Evolutionary conservation across 2,888 invertebrate species (phyloP), one percentile per base, ranked within the genome.

Genomic region (Furcula furcula): DNA sequence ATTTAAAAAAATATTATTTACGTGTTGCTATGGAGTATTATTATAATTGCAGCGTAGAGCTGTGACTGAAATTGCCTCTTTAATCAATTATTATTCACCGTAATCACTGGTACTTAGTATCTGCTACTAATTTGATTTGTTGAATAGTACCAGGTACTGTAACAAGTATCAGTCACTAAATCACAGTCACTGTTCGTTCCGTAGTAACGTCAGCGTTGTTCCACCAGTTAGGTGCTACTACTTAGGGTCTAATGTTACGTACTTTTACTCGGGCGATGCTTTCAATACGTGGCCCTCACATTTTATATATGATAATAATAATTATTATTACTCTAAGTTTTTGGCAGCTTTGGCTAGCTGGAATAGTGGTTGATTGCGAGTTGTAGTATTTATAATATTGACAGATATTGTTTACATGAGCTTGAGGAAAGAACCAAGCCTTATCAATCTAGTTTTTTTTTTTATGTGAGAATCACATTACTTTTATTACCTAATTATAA

Each of bases 181-280:
- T 23, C 11, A 23, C 12, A 23, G 23, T 6, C 6, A 12, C 12
- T 21, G 10, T 21, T 27, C 9, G 9, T 2, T 10, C 3, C 28
- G 18, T 62, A 48, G 46, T 47, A 34, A 34, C 46, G 60, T 49
- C 60, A 64, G 63, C 67, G 71, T 61, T 60, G 43, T 48, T 57
- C 69, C 82, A 84, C 82, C 84, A 76, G 45, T 77, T 73, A 79
- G 85, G 85, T 85, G 85, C 85, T 85, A 84, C 67, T 75, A 76
- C 61, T 71, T 81, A 82, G 78, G 73, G 58, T 54, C 54, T 77
- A 75, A 70, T 58, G 55, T 67, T 58, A 46, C 31, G 59, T 53
- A 44, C 33, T 49, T 44, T 44, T 53, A 49, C 11, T 49, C 48
- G 40, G 14, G 42, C 32, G 46, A 40, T 38, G 30, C 11, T 26